Conservation (phyloP, 2,797 vertebrate genomes). For the Ceryle rudis region DNA sequence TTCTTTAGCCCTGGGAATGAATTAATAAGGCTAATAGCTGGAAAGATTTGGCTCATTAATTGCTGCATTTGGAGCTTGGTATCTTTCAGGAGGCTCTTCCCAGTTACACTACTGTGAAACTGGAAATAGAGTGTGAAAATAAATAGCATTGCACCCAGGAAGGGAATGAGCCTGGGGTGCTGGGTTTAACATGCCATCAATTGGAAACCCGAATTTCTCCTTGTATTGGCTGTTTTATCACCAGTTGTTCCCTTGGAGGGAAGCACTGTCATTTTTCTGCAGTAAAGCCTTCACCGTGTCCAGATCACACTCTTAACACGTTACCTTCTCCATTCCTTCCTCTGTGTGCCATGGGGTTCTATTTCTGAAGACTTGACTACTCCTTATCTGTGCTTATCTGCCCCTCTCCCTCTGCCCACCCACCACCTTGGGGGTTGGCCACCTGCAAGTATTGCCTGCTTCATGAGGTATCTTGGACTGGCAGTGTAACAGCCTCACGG, state of each 20-base stretch:
- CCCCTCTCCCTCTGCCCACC: neutral
- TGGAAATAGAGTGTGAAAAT: neutral
- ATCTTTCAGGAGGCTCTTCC: neutral
- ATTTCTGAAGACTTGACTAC: neutral
- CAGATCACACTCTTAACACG: fast-evolving
- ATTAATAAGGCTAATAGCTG: neutral
- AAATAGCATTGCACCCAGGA: neutral
- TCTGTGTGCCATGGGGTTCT: neutral
- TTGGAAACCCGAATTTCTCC: neutral
- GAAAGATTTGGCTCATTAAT: neutral
- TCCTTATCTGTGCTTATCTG: neutral
- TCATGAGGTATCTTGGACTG: neutral
- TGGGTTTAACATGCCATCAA: neutral
- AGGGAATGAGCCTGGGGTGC: neutral
- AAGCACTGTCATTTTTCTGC: neutral
- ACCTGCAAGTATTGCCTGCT: neutral
- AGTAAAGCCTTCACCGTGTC: neutral
- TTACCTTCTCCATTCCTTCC: neutral
- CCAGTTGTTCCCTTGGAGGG: neutral
- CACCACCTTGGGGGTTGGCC: neutral
- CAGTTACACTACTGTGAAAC: neutral
- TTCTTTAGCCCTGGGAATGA: neutral
- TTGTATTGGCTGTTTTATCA: neutral
- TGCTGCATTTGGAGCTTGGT: neutral
- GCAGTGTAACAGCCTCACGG: fast-evolving